These are phyloP conservation scores for Oreotrochilus melanogaster DNA, from an alignment of 2,113 vertebrate genomes.

Conservation along the genomic window DNA sequence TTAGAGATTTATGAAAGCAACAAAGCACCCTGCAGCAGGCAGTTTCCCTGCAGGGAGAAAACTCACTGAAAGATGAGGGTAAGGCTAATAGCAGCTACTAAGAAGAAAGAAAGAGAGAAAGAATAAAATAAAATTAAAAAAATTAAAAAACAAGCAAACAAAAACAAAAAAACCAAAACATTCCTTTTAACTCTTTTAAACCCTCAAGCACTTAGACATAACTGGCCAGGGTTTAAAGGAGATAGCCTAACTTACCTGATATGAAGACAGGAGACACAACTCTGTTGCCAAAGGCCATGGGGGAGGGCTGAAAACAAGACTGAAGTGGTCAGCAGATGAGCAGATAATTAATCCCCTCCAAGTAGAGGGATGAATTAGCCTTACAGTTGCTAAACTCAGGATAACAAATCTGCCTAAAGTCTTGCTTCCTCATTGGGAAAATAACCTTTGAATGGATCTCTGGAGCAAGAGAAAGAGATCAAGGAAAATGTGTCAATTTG, in stretches of 20 bases:
- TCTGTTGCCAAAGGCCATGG: conserved; percentile 40
- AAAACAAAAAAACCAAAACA: background rate
- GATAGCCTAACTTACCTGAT: background rate
- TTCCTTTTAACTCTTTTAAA: conserved; percentile 50
- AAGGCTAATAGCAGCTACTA: conserved; percentile 61
- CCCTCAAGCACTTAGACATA: background rate
- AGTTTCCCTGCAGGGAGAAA: conserved; percentile 62
- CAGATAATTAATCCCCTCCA: conserved; percentile 40
- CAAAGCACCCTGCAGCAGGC: conserved; percentile 64
- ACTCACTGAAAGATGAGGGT: conserved; percentile 50
- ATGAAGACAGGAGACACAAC: background rate
- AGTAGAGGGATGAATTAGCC: conserved; percentile 35
- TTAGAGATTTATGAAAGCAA: conserved; percentile 72
- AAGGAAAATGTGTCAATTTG: conserved; percentile 54
- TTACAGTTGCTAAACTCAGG: conserved; percentile 45
- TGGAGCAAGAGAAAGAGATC: conserved; percentile 51
- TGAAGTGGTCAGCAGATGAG: conserved; percentile 31
- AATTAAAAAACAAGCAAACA: no score
- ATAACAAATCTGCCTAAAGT: conserved; percentile 45
- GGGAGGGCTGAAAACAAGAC: conserved; percentile 9
- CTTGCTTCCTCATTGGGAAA: conserved; percentile 61
- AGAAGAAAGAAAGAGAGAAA: background rate
- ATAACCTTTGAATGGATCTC: conserved; percentile 61
- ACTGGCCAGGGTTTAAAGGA: conserved; percentile 22
- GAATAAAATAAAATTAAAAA: background rate